A percentile compares a stretch with the other conserved stretches of the same genome.
These are phyloP conservation scores for Toxotes lorentzi DNA, from an alignment of 2,797 vertebrate species.

Conservation along the genomic window DNA sequence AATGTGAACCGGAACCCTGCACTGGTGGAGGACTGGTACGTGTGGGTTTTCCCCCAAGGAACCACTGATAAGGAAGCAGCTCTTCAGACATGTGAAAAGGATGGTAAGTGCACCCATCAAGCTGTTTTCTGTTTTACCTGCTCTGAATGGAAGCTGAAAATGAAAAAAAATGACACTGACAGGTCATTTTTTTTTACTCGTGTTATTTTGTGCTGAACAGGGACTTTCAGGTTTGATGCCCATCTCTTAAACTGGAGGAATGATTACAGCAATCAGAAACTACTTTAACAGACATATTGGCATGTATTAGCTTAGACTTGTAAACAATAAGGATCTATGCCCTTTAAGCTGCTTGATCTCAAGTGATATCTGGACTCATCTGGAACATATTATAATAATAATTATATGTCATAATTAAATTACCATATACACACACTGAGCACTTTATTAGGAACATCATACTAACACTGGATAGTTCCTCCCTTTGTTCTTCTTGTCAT, in stretches of 20 bases:
- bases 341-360: background rate
- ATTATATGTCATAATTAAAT: background rate
- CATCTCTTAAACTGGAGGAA: background rate
- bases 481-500: background rate
- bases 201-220: no score
- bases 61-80: background rate
- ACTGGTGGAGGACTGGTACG: background rate
- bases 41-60: background rate
- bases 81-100: background rate
- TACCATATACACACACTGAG: background rate
- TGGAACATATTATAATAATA: background rate
- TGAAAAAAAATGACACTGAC: background rate
- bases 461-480: background rate
- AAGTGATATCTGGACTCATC: background rate
- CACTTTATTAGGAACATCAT: background rate
- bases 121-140: background rate
- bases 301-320: background rate
- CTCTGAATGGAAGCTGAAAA: background rate
- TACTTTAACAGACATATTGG: no score
- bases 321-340: background rate
- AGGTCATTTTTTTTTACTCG: no score
- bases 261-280: background rate
- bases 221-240: no score
- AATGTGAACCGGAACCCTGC: conserved; percentile 92
- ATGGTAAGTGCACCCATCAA: background rate